phyloP scores from a whole-genome alignment of 2,797 vertebrate species.

The Mus caroli region DNA sequence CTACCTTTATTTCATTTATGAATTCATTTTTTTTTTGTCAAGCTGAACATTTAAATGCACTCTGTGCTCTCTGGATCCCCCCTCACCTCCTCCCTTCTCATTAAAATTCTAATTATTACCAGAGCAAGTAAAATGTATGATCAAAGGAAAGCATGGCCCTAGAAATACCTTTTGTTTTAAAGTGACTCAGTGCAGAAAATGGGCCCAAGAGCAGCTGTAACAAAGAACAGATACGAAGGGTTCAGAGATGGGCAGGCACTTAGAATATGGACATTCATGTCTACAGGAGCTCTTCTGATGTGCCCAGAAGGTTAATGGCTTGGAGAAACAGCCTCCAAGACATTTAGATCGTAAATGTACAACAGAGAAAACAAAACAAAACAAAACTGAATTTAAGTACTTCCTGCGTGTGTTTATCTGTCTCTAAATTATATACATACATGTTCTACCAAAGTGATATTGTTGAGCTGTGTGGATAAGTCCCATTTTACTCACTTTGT shows the following conservation, averaged over 20 bases:
- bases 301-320: neutral
- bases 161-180: slow-evolving; percentile 78
- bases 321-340: neutral
- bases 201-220: neutral
- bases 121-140: slow-evolving; percentile 71
- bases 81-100: slow-evolving; percentile 59
- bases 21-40: slow-evolving; percentile 73
- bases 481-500: neutral
- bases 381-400: neutral
- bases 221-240: slow-evolving; percentile 45
- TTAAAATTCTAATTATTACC: slow-evolving; percentile 81
- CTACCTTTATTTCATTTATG: slow-evolving; percentile 63
- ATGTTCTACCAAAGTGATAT: neutral
- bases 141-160: slow-evolving; percentile 75
- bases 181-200: slow-evolving; percentile 65
- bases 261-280: neutral
- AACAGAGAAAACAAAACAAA: neutral
- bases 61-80: slow-evolving; percentile 63
- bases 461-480: neutral
- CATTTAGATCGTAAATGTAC: neutral
- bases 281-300: slow-evolving; percentile 15
- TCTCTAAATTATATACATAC: neutral
- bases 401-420: neutral
- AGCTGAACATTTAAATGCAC: slow-evolving; percentile 70
- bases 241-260: neutral